Evolutionary conservation across 2,888 invertebrate species (phyloP), one percentile per base, ranked within the genome.

Genomic region (Scaptomyza parva): DNA sequence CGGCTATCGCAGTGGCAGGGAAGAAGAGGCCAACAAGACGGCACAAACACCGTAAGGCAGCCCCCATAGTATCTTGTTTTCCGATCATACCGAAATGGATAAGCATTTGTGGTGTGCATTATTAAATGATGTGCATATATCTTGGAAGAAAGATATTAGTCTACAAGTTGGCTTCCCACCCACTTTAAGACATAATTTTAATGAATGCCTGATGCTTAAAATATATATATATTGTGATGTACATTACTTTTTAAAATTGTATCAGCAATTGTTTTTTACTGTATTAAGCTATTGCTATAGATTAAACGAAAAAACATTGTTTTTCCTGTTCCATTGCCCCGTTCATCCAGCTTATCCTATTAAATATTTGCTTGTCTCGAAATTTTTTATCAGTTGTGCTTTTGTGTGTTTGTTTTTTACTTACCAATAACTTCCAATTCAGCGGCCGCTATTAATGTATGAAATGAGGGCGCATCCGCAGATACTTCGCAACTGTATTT

Each of bases 401-500:
- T 48, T 37, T 63, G 39, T 50, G 18, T 39, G 11, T 62, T 17
- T 37, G 37, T 17, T 37, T 68, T 63, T 74, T 55, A 89, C 91
- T 91, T 79, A 92, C 92, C 92, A 81, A 92, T 91, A 78, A 92
- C 91, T 79, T 92, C 91, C 79, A 92, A 80, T 82, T 92, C 91
- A 50, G 90, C 91, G 30, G 91, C 89, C 63, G 90, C 89, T 77
- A 92, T 91, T 83, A 91, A 86, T 72, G 92, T 92, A 83, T 92
- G 92, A 85, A 92, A 92, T 57, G 91, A 91, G 77, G 92, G 92
- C 77, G 92, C 91, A 89, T 92, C 92, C 70, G 92, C 92, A 60
- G 91, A 92, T 71, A 92, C 92, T 84, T 92, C 92, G 82, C 92
- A 92, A 73, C 91, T 91, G 81, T 91, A 92, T 85, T 91, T 91